Conservation (phyloP, 2,888 invertebrate genomes). For the Synanthedon vespiformis region DNA sequence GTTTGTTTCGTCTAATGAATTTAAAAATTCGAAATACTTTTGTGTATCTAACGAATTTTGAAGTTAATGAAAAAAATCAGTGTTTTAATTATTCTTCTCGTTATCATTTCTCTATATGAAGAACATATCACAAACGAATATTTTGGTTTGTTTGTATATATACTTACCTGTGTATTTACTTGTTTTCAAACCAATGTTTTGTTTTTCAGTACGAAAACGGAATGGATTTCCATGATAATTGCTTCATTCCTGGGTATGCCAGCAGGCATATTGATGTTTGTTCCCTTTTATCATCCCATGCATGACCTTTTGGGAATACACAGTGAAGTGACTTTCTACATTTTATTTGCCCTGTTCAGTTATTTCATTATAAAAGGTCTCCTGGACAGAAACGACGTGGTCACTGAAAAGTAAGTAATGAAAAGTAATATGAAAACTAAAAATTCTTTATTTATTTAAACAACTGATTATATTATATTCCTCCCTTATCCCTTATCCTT, state of each 20-base stretch:
- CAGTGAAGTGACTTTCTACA: conserved; percentile 78
- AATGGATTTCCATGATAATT: conserved; percentile 56
- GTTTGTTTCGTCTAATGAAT: no score
- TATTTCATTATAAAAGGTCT: conserved; percentile 73
- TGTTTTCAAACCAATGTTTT: not conserved
- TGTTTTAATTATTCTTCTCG: no score
- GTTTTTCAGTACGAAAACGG: conserved; percentile 24
- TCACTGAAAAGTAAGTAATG: conserved; percentile 24
- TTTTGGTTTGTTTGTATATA: not conserved
- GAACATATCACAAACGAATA: not conserved
- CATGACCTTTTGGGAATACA: conserved; percentile 78
- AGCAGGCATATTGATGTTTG: conserved; percentile 78
- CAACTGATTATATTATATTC: no score
- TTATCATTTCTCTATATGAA: no score
- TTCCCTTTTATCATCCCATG: conserved; percentile 81
- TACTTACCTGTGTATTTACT: not conserved
- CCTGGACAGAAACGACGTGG: conserved; percentile 43
- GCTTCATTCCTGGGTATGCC: conserved; percentile 78
- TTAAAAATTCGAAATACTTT: no score
- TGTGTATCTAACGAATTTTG: no score
- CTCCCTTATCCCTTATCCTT: no score
- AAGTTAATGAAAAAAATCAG: no score
- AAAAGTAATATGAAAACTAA: no score
- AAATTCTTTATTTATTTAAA: no score
- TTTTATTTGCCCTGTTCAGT: conserved; percentile 72